phyloP scores from a whole-genome alignment of 2,888 invertebrate genomes.

The Arrhopalites spinosus region DNA sequence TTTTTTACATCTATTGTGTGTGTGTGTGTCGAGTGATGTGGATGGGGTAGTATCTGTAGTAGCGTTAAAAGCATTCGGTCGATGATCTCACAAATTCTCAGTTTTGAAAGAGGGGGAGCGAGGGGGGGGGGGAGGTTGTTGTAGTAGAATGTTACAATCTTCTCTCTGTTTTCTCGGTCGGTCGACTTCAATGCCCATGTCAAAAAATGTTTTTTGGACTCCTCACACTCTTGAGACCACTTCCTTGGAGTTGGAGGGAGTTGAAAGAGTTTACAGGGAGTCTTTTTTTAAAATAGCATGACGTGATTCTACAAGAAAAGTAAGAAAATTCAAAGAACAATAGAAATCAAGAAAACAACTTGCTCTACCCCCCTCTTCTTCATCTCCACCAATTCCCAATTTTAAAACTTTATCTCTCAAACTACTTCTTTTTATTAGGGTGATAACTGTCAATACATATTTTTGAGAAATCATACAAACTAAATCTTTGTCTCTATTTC shows the following conservation, averaged over 20 bases:
- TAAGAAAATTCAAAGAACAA: neutral
- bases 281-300: neutral
- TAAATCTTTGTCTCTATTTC: too few relatives aligned
- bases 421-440: too few relatives aligned
- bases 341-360: too few relatives aligned
- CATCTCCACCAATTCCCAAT: too few relatives aligned
- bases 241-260: neutral
- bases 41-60: neutral
- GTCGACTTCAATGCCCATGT: conserved; percentile 11
- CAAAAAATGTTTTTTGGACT: neutral
- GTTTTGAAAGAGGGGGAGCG: conserved; percentile 5
- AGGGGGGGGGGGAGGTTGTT: too few relatives aligned
- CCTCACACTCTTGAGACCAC: neutral
- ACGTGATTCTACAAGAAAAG: neutral
- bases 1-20: neutral
- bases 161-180: conserved; percentile 29
- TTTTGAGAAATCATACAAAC: too few relatives aligned
- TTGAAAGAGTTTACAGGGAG: neutral
- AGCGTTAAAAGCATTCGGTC: conserved; percentile 25
- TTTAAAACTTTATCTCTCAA: too few relatives aligned
- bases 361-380: too few relatives aligned
- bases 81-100: conserved; percentile 37
- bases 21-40: neutral
- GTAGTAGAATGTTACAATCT: too few relatives aligned
- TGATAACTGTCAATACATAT: too few relatives aligned